phyloP scores from a whole-genome alignment of 1,140 invertebrate genomes.

The Pentalonia nigronervosa region DNA sequence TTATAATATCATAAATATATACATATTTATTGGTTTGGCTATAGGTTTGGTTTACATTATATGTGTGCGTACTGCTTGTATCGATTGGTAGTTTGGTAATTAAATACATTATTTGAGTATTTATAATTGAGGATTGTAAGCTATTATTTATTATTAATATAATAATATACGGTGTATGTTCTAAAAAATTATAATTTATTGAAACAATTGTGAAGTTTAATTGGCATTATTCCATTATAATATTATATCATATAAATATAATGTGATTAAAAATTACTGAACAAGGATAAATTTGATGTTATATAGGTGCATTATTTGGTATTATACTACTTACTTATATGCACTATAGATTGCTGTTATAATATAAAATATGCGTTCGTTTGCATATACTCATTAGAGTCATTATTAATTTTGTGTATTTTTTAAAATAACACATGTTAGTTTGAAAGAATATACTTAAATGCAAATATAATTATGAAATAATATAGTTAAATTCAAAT shows the following conservation, averaged over 20 bases:
- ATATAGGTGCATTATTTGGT: neutral
- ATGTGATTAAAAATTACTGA: neutral
- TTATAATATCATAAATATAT: too few species aligned
- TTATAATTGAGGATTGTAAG: too few species aligned
- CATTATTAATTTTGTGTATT: neutral
- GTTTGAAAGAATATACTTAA: neutral
- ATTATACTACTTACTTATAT: neutral
- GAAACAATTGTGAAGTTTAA: neutral
- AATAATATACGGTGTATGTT: neutral
- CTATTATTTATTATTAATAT: neutral
- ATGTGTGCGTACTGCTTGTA: neutral
- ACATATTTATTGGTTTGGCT: neutral
- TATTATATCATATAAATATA: neutral
- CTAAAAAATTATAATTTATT: neutral
- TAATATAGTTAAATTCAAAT: too few species aligned
- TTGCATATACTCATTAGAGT: neutral
- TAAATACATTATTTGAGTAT: neutral
- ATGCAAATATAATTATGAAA: too few species aligned
- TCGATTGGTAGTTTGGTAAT: too few species aligned
- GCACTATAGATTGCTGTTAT: neutral
- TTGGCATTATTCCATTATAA: neutral
- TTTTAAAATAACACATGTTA: too few species aligned
- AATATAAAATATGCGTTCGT: neutral
- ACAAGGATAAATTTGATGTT: neutral
- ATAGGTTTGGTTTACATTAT: neutral